phyloP scores from a whole-genome alignment of 2,797 vertebrate genomes.

The Takifugu rubripes region DNA sequence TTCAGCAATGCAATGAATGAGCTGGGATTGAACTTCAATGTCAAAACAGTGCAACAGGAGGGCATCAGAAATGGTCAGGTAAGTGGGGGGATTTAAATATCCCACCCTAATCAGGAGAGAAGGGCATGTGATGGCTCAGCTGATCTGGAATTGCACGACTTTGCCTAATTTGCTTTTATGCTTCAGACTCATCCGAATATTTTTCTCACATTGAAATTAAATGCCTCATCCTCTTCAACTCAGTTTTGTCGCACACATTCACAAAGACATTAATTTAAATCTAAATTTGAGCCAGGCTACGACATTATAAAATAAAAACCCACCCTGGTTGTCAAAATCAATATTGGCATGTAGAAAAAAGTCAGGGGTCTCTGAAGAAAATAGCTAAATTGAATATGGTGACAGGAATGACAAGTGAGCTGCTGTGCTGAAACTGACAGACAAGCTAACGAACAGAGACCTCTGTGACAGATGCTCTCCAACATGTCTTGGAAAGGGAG shows the following conservation, averaged over 20 bases:
- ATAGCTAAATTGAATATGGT: constrained; percentile 56
- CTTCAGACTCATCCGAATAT: too few species aligned
- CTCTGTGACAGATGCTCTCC: constrained; percentile 69
- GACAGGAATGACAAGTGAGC: constrained; percentile 69
- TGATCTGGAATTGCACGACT: too few species aligned
- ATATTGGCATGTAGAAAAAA: constrained; percentile 70
- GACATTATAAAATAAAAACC: constrained; percentile 39
- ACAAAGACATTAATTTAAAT: constrained; percentile 29
- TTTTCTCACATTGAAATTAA: too few species aligned
- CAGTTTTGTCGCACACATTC: constrained; percentile 10
- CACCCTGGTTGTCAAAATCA: constrained; percentile 66
- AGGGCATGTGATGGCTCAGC: too few species aligned
- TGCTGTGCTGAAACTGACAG: constrained; percentile 68
- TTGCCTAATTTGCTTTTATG: too few species aligned
- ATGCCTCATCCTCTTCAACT: too few species aligned
- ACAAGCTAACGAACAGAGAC: constrained; percentile 70
- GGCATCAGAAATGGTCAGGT: too few species aligned
- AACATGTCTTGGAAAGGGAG: constrained; percentile 46
- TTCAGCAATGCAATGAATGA: too few species aligned
- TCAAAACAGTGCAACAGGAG: too few species aligned
- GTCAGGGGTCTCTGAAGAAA: constrained; percentile 64
- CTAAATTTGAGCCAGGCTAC: constrained; percentile 15
- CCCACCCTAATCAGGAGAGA: too few species aligned
- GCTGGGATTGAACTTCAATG: too few species aligned
- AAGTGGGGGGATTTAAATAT: too few species aligned